phyloP scores from a whole-genome alignment of 2,797 vertebrate species.

The Miopithecus talapoin region DNA sequence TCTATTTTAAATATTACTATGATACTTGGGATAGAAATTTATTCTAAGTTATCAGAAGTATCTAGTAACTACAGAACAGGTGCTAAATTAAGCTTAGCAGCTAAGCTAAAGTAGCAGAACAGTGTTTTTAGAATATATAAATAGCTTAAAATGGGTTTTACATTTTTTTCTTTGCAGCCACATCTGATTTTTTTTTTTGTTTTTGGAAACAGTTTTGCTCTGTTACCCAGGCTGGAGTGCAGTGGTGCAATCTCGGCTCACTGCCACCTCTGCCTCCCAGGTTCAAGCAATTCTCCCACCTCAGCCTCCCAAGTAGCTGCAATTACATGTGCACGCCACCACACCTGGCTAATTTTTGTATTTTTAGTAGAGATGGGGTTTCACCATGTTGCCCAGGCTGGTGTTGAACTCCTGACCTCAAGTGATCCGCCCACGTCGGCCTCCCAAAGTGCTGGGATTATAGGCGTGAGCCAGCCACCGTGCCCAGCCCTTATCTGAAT shows the following conservation, averaged over 20 bases:
- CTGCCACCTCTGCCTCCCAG: no score
- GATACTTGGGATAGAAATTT: conserved; percentile 10
- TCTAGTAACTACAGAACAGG: neutral
- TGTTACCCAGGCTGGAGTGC: no score
- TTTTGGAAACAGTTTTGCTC: no score
- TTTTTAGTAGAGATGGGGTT: no score
- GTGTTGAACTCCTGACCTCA: neutral
- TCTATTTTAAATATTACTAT: neutral
- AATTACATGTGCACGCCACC: no score
- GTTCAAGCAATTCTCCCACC: no score
- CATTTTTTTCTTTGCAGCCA: conserved; percentile 27
- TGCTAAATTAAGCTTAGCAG: neutral
- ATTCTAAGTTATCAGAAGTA: neutral
- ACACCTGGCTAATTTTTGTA: no score
- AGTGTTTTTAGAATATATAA: neutral
- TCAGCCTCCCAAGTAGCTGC: no score
- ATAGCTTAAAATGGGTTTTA: neutral
- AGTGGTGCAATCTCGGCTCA: no score
- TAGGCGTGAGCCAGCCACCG: neutral
- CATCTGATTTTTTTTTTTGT: neutral
- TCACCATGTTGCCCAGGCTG: neutral
- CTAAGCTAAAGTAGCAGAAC: conserved; percentile 12
- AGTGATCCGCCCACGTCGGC: neutral
- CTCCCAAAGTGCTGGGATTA: neutral
- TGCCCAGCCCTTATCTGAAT: neutral